Base-by-base conservation (phyloP, 1,140 invertebrate genomes). In the Dysdera silvatica region DNA sequence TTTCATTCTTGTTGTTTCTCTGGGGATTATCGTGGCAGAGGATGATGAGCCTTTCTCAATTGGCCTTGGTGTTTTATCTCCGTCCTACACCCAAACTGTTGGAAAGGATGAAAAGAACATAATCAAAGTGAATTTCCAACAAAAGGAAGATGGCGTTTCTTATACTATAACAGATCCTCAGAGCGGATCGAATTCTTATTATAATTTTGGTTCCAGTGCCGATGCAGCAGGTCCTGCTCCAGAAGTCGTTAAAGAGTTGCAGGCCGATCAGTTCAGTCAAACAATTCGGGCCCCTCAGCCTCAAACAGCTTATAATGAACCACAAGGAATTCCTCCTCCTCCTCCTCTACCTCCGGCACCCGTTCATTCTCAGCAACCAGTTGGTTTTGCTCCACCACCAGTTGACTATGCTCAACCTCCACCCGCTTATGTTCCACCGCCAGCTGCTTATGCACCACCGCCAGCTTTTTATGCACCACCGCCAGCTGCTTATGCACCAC, bases 401-500 rank as follows among this genome's bases (percentile, higher is more conserved):
- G n/a, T n/a, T n/a, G n/a, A n/a, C n/a, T n/a, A n/a, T n/a, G n/a
- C n/a, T n/a, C n/a, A n/a, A n/a, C n/a, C n/a, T n/a, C n/a, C n/a
- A n/a, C n/a, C n/a, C n/a, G n/a, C n/a, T n/a, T n/a, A n/a, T n/a
- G n/a, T n/a, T n/a, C n/a, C n/a, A n/a, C n/a, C n/a, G n/a, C n/a
- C n/a, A n/a, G 24, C 56, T 12, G n/a, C 33, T 16, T 6, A 18
- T n/a, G 74, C 24, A 79, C 81, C 31, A 29, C 24, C 52, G 26
- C 65, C 29, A 47, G 49, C 29, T 41, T 45, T 41, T 32, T 61
- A 66, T 45, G 65, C 70, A 47, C 62, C n/a, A n/a, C n/a, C n/a
- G n/a, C n/a, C n/a, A n/a, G 24, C 56, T 12, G n/a, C 33, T 16
- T 6, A 18, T n/a, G 74, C 24, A 79, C 81, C 31, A 29, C 24